Percentiles rank a stretch among this genome's conserved stretches.
Evolutionary conservation across 2,797 vertebrate genomes (phyloP).

Genomic region (Sphenopsis melanotis): DNA sequence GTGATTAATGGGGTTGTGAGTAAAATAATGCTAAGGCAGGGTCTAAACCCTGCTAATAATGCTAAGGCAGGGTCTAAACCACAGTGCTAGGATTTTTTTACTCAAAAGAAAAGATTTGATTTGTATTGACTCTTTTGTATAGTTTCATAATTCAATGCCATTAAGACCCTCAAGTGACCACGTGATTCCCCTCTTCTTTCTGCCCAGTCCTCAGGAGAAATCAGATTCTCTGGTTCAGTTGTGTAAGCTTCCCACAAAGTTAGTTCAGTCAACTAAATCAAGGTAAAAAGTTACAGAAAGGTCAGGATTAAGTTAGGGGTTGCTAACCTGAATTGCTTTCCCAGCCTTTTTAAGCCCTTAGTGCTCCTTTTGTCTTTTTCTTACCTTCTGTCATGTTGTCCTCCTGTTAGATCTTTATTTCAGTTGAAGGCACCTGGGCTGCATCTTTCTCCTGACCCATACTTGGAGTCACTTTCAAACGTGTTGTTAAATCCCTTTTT

Average conservation of each 20-base stretch:
- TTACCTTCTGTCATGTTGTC: conserved; percentile 30
- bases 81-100: neutral
- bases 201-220: neutral
- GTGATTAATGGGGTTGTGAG: neutral
- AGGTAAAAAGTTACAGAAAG: conserved; percentile 52
- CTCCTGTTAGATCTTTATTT: conserved; percentile 51
- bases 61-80: neutral
- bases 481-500: conserved; percentile 10
- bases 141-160: neutral
- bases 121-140: neutral
- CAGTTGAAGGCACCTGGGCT: conserved; percentile 44
- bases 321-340: conserved; percentile 45
- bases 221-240: conserved; percentile 3
- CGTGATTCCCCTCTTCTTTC: neutral
- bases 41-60: neutral
- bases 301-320: conserved; percentile 56
- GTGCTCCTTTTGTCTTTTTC: conserved; percentile 51
- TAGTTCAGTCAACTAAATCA: conserved; percentile 60
- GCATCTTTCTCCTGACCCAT: conserved; percentile 21
- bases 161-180: neutral
- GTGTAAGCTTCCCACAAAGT: conserved; percentile 55
- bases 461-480: conserved; percentile 23
- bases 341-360: conserved; percentile 42
- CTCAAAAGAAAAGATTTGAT: neutral
- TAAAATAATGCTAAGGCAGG: neutral